Evolutionary conservation across 1,140 invertebrate genomes (phyloP), one percentile per base, ranked within the genome.

Genomic region (Cyrtorhinus lividipennis): DNA sequence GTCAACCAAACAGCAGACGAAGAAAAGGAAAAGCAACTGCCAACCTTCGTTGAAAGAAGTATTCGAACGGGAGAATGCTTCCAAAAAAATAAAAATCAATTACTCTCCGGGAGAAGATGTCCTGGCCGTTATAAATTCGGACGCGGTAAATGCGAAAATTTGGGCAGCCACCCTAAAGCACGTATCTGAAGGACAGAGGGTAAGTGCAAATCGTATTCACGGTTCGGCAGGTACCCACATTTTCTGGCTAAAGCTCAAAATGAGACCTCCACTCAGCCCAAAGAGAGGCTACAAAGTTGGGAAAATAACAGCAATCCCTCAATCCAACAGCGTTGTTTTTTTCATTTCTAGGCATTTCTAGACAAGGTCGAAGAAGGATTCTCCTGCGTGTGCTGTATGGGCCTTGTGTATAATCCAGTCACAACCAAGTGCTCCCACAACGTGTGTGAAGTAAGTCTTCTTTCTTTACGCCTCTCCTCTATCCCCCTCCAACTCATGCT

Each of bases 311-410:
- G 38, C n/a, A 44, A 44, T 10, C 8, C n/a, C 38, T 10, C 38
- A 44, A 44, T 44, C 38, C n/a, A n/a, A n/a, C n/a, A n/a, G 30
- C 15, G 30, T 38, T 5, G 30, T 15, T 59, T 67, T 65, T 68
- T 68, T 30, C 65, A 56, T 56, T 74, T 71, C 25, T 69, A 83
- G 80, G 76, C 78, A 66, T 87, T 87, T 68, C 72, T 86, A 15
- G 77, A 78, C 24, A 80, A 81, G 67, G 78, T 88, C 1, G 78
- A 82, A 65, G 80, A 84, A 70, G 67, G 75, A 24, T 91, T 92
- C 72, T 77, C 78, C 1, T 92, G 90, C 70, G 83, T 87, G 44
- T 90, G 87, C 67, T 92, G 90, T 70, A 84, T 88, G 71, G 85
- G 88, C 57, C 66, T 92, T 2, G 81, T 85, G 0, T 81, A 75